Conservation (phyloP, 2,888 invertebrate genomes). For the Anodontia alba region DNA sequence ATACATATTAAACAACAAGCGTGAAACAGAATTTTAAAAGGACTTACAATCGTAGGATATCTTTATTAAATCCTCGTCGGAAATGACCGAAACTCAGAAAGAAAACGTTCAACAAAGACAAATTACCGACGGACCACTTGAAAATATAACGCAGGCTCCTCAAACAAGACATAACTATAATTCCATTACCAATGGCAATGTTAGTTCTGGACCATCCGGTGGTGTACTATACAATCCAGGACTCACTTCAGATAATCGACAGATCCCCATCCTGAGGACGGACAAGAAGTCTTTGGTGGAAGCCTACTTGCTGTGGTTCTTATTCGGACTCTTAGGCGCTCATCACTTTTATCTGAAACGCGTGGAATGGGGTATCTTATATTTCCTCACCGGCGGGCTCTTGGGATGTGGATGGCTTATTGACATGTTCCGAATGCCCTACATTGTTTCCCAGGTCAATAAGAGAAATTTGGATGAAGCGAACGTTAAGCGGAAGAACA, state of each 20-base stretch:
- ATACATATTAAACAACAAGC: too few species aligned
- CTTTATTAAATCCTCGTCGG: too few species aligned
- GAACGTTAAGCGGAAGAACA: conserved; percentile 47
- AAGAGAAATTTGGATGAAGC: conserved; percentile 20
- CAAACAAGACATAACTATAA: conserved; percentile 33
- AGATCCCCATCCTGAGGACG: not conserved
- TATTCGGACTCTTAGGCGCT: conserved; percentile 53
- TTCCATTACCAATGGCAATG: not conserved
- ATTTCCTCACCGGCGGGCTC: conserved; percentile 70
- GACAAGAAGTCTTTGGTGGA: conserved; percentile 58
- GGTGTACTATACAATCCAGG: conserved; percentile 25
- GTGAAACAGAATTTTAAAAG: too few species aligned
- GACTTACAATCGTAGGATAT: too few species aligned
- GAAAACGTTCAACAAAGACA: too few species aligned
- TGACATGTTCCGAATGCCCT: conserved; percentile 69
- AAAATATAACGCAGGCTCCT: not conserved
- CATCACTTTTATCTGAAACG: conserved; percentile 68
- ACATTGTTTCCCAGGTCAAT: conserved; percentile 63
- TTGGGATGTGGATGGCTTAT: conserved; percentile 67
- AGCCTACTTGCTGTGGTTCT: conserved; percentile 56
- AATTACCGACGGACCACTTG: too few species aligned
- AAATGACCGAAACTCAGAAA: too few species aligned
- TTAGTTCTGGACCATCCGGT: conserved; percentile 6
- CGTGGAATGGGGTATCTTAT: conserved; percentile 63
- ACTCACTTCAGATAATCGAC: not conserved